phyloP scores from a whole-genome alignment of 1,140 invertebrate species.

The Neotoxoptera formosana region DNA sequence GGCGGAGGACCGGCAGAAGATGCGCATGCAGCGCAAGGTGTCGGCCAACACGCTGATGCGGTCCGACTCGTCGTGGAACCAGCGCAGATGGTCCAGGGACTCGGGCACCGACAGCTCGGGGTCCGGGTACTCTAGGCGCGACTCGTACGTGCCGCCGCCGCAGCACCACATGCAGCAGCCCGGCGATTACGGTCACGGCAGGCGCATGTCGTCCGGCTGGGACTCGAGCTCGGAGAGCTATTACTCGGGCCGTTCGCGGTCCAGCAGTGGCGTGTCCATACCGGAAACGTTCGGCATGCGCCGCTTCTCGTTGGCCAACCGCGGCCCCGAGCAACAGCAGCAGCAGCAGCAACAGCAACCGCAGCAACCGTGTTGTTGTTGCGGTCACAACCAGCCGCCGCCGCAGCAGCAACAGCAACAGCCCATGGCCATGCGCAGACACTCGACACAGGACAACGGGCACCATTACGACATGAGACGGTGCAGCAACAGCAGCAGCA shows the following conservation, averaged over 20 bases:
- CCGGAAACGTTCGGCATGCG: slow-evolving; percentile 62
- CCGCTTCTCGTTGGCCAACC: slow-evolving; percentile 62
- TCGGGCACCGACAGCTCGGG: slow-evolving; percentile 68
- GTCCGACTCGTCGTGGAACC: slow-evolving; percentile 68
- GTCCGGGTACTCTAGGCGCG: slow-evolving; percentile 69
- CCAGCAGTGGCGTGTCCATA: slow-evolving; percentile 64
- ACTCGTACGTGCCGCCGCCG: slow-evolving; percentile 35
- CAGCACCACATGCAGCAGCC: slow-evolving; percentile 62
- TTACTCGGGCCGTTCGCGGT: slow-evolving; percentile 64
- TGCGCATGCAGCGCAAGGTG: slow-evolving; percentile 65
- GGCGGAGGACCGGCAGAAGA: slow-evolving; percentile 69
- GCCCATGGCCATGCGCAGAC: slow-evolving; percentile 33
- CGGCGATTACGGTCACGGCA: slow-evolving; percentile 62
- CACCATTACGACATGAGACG: slow-evolving; percentile 50
- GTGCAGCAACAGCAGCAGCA: slow-evolving; percentile 48
- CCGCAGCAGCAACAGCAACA: background rate
- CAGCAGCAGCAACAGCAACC: slow-evolving; percentile 61
- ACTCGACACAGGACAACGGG: slow-evolving; percentile 38
- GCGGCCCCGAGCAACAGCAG: slow-evolving; percentile 51
- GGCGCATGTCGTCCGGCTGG: slow-evolving; percentile 64
- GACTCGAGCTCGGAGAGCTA: slow-evolving; percentile 65
- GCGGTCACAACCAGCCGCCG: slow-evolving; percentile 64
- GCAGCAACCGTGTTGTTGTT: slow-evolving; percentile 59
- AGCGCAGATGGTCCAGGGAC: slow-evolving; percentile 68
- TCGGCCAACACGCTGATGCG: slow-evolving; percentile 68